Evolutionary conservation across 2,797 vertebrate genomes (phyloP).

Genomic region (Tragopan temminckii): DNA sequence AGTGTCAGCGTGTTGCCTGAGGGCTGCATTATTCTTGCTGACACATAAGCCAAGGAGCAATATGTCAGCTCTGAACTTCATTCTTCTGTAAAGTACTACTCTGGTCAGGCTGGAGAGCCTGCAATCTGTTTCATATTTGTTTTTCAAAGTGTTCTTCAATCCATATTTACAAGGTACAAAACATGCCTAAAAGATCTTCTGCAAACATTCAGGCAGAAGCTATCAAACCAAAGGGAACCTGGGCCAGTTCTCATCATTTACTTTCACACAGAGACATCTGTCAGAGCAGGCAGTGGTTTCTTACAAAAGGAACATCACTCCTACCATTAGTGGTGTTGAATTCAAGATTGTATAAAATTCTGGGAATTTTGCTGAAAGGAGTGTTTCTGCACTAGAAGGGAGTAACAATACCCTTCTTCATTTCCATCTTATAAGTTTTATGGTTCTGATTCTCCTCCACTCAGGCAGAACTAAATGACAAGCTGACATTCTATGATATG

Average conservation of each 20-base stretch:
- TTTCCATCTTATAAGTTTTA: background rate
- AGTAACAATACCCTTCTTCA: background rate
- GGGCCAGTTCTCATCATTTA: background rate
- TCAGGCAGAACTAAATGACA: background rate
- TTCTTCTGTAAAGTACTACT: conserved; percentile 30
- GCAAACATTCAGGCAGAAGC: background rate
- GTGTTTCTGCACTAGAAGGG: background rate
- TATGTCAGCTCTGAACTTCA: conserved; percentile 24
- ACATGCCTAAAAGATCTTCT: background rate
- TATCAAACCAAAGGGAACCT: background rate
- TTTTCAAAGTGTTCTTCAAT: conserved; percentile 1
- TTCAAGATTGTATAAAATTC: background rate
- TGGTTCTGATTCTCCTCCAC: background rate
- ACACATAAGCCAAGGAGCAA: conserved; percentile 32
- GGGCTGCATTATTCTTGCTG: conserved; percentile 35
- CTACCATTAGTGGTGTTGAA: background rate
- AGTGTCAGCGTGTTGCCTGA: background rate
- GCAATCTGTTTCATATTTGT: conserved; percentile 38
- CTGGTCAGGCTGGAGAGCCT: conserved; percentile 21
- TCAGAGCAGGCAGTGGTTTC: background rate
- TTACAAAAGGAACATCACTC: background rate
- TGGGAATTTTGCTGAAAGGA: background rate
- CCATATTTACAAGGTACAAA: conserved; percentile 32
- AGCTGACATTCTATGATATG: too few species aligned
- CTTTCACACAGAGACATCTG: background rate